Percentiles rank a stretch among this genome's conserved stretches.
phyloP scores from a whole-genome alignment of 2,797 vertebrate genomes.

The Otolemur crassicaudatus region DNA sequence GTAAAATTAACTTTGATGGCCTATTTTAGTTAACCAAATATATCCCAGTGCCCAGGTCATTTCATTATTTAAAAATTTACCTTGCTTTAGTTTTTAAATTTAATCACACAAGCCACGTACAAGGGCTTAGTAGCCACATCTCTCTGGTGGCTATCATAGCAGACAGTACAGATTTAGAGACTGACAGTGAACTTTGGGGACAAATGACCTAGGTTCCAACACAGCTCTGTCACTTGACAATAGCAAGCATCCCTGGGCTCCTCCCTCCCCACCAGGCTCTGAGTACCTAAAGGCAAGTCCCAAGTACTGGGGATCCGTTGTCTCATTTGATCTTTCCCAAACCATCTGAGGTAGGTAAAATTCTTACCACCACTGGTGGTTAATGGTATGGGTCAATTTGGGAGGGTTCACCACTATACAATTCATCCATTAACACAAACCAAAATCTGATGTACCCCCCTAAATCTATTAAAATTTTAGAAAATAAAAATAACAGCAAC shows the following conservation, averaged over 20 bases:
- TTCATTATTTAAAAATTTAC: background rate
- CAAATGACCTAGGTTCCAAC: background rate
- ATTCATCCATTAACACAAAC: background rate
- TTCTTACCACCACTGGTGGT: background rate
- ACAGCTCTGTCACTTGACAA: background rate
- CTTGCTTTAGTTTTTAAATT: background rate
- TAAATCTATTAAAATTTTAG: background rate
- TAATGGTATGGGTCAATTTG: background rate
- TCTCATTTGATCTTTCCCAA: background rate
- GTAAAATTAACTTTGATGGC: background rate
- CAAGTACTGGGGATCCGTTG: fast-evolving
- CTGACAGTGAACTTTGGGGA: background rate
- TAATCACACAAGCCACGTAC: background rate
- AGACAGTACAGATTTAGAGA: background rate
- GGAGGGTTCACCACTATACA: background rate
- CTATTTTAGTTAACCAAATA: background rate
- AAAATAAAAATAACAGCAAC: background rate
- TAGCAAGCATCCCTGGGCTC: fast-evolving
- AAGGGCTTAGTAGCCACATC: background rate
- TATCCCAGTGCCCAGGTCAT: background rate
- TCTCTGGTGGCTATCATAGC: background rate
- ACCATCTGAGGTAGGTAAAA: no score
- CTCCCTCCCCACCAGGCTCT: background rate
- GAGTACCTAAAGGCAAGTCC: background rate
- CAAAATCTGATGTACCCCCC: background rate